Base-by-base conservation (phyloP, 2,797 vertebrate species). In the Chrosomus eos region DNA sequence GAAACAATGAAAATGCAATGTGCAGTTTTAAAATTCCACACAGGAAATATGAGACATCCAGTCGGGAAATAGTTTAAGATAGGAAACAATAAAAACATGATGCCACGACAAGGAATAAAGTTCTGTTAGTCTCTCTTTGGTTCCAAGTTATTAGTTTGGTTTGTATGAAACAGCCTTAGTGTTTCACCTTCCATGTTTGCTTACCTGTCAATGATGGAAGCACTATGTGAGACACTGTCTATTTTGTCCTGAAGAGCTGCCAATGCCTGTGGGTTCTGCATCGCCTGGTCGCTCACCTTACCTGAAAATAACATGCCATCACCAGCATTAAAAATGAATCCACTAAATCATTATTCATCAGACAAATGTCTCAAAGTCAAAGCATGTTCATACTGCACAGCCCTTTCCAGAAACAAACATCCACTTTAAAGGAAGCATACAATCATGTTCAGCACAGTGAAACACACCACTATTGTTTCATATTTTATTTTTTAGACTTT, bases 181-280 rank as follows among this genome's bases (percentile, higher is more conserved):
- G 16, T 19, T 72, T 72, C 40, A 19, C 9, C 4, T 28, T 43
- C 26, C 1, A 5, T 80, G 26, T 79, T 33, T 60, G 18, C 95
- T 95, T 85, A 97, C 96, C 94, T 97, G 92, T 97, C 96, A 78
- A 96, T 95, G 88, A 97, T 96, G 90, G 95, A 96, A 88, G 96
- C 95, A 81, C 94, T 95, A 77, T 95, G 93, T 7, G 95, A 87
- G 51, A 94, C 90, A 36, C 80, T 95, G 89, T 97, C 96, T 58
- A 97, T 93, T 83, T 95, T 93, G 60, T 96, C 96, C 90, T 97
- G 96, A 40, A 97, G 91, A 83, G 95, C 95, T 70, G 95, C 95
- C 90, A 97, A 78, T 2, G 95, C 95, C 73, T 96, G 96, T 1
- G 96, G 96, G 79, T 95, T 96, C 91, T 96, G 95, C 95, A 96